phyloP scores from a whole-genome alignment of 2,888 invertebrate genomes.

The Phyllotreta striolata region DNA sequence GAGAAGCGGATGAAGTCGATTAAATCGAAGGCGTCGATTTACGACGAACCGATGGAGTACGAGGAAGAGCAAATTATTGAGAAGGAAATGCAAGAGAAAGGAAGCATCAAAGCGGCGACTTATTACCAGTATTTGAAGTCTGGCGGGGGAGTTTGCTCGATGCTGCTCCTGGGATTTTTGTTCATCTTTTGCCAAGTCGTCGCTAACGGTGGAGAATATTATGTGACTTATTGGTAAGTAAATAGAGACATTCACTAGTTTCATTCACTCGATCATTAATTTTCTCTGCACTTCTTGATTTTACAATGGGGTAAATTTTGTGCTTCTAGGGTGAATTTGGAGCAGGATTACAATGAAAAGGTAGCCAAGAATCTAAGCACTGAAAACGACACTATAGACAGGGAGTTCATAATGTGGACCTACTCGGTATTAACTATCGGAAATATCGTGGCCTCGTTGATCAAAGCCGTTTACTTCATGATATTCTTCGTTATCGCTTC shows the following conservation, averaged over 20 bases:
- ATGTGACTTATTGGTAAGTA: conserved; percentile 73
- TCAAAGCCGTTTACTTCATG: conserved; percentile 56
- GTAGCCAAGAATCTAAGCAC: conserved; percentile 37
- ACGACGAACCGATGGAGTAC: conserved; percentile 44
- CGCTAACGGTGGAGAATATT: conserved; percentile 75
- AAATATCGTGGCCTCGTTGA: conserved; percentile 58
- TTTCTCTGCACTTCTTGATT: too few species aligned
- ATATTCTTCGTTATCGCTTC: conserved; percentile 57
- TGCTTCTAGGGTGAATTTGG: conserved; percentile 53
- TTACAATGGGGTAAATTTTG: not conserved
- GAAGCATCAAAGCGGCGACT: conserved; percentile 53
- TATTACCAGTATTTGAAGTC: conserved; percentile 64
- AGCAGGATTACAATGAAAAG: conserved; percentile 51
- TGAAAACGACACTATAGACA: conserved; percentile 43
- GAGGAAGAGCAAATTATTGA: conserved; percentile 52
- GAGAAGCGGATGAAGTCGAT: conserved; percentile 53
- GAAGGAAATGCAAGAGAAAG: conserved; percentile 54
- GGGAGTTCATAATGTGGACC: conserved; percentile 59
- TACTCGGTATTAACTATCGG: conserved; percentile 61
- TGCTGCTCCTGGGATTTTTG: conserved; percentile 60
- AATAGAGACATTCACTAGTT: conserved; percentile 11
- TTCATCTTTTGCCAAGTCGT: conserved; percentile 67
- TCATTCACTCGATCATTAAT: too few species aligned
- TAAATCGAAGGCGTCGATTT: conserved; percentile 54
- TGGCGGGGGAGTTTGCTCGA: conserved; percentile 63